Evolutionary conservation across 2,888 invertebrate species (phyloP).

Genomic region (Lysandra bellargus): DNA sequence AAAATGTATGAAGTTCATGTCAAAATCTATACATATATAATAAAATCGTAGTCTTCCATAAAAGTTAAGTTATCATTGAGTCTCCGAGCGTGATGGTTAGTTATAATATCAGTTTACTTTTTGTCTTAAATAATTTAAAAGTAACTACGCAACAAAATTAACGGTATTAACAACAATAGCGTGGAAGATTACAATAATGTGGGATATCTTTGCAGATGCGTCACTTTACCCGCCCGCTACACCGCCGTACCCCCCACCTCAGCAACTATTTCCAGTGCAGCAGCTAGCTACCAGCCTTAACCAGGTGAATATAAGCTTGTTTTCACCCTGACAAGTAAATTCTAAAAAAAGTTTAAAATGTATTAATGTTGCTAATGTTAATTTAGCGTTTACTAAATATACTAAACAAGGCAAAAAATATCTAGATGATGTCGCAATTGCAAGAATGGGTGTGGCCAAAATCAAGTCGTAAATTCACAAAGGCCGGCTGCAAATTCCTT

Average conservation of each 20-base stretch:
- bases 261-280: slow-evolving; percentile 72
- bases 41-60: too few species aligned
- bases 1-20: too few species aligned
- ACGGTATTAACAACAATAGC: not conserved
- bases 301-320: slow-evolving; percentile 53
- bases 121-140: too few species aligned
- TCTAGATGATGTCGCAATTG: slow-evolving; percentile 72
- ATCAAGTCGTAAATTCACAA: slow-evolving; percentile 89
- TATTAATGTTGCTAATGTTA: too few species aligned
- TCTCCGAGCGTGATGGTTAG: too few species aligned
- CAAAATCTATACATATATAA: too few species aligned
- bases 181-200: not conserved
- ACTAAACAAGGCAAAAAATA: slow-evolving; percentile 11
- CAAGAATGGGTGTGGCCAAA: slow-evolving; percentile 92
- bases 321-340: too few species aligned
- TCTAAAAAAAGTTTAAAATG: too few species aligned
- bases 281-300: slow-evolving; percentile 75
- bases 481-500: slow-evolving; percentile 84
- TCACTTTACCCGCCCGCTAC: slow-evolving; percentile 64
- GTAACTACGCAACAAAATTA: slow-evolving; percentile 30
- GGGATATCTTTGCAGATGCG: slow-evolving; percentile 51
- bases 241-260: slow-evolving; percentile 71
- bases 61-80: too few species aligned
- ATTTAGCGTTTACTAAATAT: slow-evolving; percentile 23
- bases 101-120: too few species aligned